phyloP scores from a whole-genome alignment of 1,140 invertebrate species.

The Eubasilissa regina region DNA sequence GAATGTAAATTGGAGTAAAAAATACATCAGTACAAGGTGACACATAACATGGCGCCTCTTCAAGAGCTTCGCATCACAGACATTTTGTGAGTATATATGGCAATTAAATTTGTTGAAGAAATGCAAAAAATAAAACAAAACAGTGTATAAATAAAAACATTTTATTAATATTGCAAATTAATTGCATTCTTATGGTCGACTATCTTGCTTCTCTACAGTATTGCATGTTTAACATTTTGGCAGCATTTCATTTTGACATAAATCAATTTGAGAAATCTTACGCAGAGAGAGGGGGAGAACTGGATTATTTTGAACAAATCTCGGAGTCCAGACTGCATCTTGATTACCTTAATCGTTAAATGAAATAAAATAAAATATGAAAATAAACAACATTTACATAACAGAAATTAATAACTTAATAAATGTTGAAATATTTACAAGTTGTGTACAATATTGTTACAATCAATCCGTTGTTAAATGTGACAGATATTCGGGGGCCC shows the following conservation, averaged over 20 bases:
- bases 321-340: background rate
- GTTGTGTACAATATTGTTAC: constrained; percentile 9
- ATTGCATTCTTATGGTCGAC: background rate
- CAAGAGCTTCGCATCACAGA: too few species aligned
- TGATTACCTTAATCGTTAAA: background rate
- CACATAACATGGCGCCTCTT: too few species aligned
- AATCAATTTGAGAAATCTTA: too few species aligned
- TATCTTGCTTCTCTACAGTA: background rate
- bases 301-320: too few species aligned
- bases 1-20: too few species aligned
- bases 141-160: constrained; percentile 54
- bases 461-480: constrained; percentile 4
- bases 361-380: constrained; percentile 33
- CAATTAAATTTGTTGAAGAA: too few species aligned
- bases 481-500: background rate
- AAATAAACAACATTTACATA: constrained; percentile 33
- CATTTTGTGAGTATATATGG: too few species aligned
- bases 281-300: too few species aligned
- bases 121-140: background rate
- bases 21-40: too few species aligned
- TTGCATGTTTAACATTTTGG: constrained; percentile 10
- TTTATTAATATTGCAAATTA: constrained; percentile 51
- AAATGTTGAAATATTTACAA: constrained; percentile 36
- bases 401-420: constrained; percentile 29
- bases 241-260: background rate